A percentile compares a stretch with the other conserved stretches of the same genome.
phyloP scores from a whole-genome alignment of 2,888 invertebrate genomes.

The Frankliniella fusca region DNA sequence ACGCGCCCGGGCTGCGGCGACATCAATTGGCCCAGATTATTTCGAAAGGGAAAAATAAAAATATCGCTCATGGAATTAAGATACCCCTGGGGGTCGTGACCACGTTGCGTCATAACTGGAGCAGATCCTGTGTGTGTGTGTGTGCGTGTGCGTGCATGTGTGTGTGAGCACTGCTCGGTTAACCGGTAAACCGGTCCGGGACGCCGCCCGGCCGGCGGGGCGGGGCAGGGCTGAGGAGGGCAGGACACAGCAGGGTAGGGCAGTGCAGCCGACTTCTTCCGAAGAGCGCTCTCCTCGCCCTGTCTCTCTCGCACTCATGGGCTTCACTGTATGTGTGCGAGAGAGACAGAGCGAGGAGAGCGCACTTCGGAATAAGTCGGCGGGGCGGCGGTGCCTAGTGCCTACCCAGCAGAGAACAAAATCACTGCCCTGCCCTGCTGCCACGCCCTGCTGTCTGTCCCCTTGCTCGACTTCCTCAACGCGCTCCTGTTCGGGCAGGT shows the following conservation, averaged over 20 bases:
- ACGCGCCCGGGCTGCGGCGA: too few species aligned
- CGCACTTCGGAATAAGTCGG: too few species aligned
- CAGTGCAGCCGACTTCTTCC: background rate
- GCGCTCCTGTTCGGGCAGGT: background rate
- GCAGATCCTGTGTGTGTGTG: background rate
- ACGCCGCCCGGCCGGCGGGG: background rate
- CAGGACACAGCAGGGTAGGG: background rate
- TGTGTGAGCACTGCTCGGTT: background rate
- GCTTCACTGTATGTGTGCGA: too few species aligned
- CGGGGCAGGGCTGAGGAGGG: background rate
- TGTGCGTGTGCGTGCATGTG: too few species aligned
- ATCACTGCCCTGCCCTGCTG: background rate
- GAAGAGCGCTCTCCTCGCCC: too few species aligned
- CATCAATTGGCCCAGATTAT: too few species aligned
- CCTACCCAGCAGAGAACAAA: background rate
- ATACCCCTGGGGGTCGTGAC: background rate
- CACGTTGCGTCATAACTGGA: slow-evolving; percentile 6
- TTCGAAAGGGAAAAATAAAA: too few species aligned
- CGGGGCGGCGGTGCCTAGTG: background rate
- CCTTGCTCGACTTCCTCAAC: background rate
- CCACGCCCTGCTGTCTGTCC: background rate
- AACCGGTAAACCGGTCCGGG: slow-evolving; percentile 6
- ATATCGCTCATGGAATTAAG: background rate
- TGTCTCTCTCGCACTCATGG: too few species aligned
- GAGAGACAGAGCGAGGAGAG: too few species aligned